Base-by-base conservation (phyloP, 92 coral and sea anemone genomes). In the Palythoa heliodiscus region DNA sequence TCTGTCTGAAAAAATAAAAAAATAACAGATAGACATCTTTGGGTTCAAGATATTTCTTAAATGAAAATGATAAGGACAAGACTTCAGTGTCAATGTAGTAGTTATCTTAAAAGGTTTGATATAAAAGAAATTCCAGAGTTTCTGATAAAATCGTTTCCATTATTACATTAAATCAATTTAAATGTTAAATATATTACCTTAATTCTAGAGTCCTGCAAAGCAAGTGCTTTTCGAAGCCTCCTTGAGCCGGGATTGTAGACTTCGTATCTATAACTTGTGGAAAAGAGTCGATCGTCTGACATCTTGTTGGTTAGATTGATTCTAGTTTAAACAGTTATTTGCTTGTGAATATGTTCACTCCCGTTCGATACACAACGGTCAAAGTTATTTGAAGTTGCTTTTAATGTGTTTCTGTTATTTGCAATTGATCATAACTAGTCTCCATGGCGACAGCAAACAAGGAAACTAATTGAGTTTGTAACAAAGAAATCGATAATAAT, bases 181-280 rank as follows among this genome's bases (percentile, higher is more conserved):
- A 74, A 8, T 40, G 3, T 50, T 4, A 2, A 63, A 11, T 25
- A 12, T 66, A 88, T 89, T 83, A 93, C 96, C 93, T 93, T 89
- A 80, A 91, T 93, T 70, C 96, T 58, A 14, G 89, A 72, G 69
- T 83, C 74, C 82, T 93, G 96, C 40, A 81, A 70, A 4, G 86
- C 87, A 50, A 93, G 90, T 1, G 93, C 82, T 58, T 91, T 93
- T 10, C 89, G 84, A 58, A 93, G 87, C 39, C 74, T 76, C 70
- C 91, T 91, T 17, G 91, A 68, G 63, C 84, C 87, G 4, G 96
- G 88, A 73, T 89, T 88, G 80, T 39, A 63, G 19, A 91, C 89
- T 73, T 93, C 96, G 66, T 71, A 93, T 16, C 93, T 82, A 73
- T 91, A 88, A 52, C 91, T 93, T 25, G 96, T 93, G 24, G 96